These are phyloP conservation scores for Drosophila borealis DNA, from an alignment of 2,888 invertebrate species.

Conservation along the genomic window DNA sequence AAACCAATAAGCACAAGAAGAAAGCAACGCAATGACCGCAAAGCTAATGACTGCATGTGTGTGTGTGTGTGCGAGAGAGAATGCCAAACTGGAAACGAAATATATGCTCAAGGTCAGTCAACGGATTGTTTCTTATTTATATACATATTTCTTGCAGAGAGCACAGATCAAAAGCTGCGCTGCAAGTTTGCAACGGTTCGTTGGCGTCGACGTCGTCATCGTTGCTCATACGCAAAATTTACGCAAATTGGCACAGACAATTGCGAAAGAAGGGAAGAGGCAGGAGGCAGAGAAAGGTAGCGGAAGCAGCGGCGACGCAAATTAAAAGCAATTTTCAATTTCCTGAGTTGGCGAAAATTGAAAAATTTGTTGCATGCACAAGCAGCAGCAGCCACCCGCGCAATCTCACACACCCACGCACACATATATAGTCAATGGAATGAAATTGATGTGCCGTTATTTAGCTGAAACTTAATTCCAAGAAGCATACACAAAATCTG, in stretches of 20 bases:
- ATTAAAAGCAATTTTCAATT: constrained; percentile 77
- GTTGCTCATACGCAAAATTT: constrained; percentile 49
- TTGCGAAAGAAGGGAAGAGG: constrained; percentile 16
- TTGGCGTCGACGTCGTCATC: constrained; percentile 14
- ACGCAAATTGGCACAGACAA: constrained; percentile 57
- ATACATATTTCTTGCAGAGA: constrained; percentile 43
- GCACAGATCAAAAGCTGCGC: constrained; percentile 62
- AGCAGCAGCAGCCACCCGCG: constrained; percentile 41
- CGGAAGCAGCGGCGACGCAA: constrained; percentile 71
- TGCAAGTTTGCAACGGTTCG: constrained; percentile 49
- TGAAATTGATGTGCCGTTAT: constrained; percentile 58
- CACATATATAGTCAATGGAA: constrained; percentile 9
- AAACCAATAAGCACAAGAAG: constrained; percentile 72
- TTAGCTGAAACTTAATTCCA: constrained; percentile 54
- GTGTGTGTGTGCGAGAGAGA: constrained; percentile 27
- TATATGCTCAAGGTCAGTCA: constrained; percentile 82
- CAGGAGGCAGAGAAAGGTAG: constrained; percentile 34
- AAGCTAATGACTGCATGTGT: constrained; percentile 25
- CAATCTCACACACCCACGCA: constrained; percentile 25
- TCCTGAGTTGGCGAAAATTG: constrained; percentile 75
- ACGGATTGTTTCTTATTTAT: constrained; percentile 64
- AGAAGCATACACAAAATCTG: constrained; percentile 43
- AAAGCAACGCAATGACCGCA: constrained; percentile 52
- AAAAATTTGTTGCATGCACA: constrained; percentile 44
- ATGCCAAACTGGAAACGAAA: constrained; percentile 71